phyloP scores from a whole-genome alignment of 2,113 vertebrate species.

The Marmota monax region DNA sequence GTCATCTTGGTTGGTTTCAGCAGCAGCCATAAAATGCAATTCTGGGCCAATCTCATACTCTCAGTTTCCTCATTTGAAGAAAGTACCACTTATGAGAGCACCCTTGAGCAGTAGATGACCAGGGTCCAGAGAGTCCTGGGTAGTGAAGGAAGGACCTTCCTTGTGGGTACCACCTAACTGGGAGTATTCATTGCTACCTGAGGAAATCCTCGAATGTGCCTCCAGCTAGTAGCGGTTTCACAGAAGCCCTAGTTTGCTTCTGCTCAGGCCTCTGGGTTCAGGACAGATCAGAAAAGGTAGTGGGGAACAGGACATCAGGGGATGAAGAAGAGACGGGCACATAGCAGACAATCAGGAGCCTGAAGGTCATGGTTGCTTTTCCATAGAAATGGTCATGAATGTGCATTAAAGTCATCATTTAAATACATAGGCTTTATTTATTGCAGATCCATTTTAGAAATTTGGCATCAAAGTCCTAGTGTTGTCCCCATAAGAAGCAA shows the following conservation, averaged over 20 bases:
- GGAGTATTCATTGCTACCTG: too few species aligned
- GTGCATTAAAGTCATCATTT: neutral
- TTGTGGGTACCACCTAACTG: neutral
- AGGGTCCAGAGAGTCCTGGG: too few species aligned
- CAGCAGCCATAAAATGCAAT: neutral
- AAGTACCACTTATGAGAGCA: neutral
- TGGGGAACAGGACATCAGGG: neutral
- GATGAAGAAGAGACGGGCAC: fast-evolving
- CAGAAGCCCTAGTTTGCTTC: neutral
- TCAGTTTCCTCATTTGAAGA: neutral
- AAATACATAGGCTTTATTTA: neutral
- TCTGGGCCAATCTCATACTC: neutral
- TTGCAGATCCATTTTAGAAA: neutral
- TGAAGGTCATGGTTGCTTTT: neutral
- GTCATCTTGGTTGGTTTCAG: neutral
- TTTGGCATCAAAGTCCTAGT: neutral
- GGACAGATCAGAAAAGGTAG: neutral
- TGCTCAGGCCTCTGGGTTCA: neutral
- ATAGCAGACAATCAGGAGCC: fast-evolving
- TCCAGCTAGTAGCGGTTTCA: neutral
- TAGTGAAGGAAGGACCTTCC: too few species aligned
- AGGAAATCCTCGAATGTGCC: neutral
- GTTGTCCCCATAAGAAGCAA: neutral
- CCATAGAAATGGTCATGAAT: neutral
- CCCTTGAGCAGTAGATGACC: too few species aligned